A percentile compares a stretch with the other conserved stretches of the same genome.
phyloP scores from a whole-genome alignment of 2,113 vertebrate species.

The Seriola dumerili region DNA sequence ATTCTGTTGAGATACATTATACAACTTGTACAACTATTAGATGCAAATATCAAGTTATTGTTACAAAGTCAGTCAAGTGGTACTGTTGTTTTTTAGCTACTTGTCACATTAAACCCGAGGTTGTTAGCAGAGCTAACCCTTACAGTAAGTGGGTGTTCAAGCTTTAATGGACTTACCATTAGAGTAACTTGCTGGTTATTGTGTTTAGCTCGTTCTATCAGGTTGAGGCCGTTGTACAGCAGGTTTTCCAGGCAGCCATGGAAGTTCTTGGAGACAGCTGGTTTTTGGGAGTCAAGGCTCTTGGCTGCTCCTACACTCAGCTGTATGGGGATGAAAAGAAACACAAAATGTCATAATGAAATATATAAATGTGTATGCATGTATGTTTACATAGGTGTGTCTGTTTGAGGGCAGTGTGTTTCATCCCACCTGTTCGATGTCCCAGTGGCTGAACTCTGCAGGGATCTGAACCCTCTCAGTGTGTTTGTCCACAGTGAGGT shows the following conservation, averaged over 20 bases:
- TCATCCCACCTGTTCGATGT: constrained; percentile 88
- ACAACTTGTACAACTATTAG: too few species aligned
- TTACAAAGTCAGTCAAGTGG: too few species aligned
- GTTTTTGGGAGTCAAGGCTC: constrained; percentile 81
- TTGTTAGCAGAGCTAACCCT: neutral
- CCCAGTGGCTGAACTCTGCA: constrained; percentile 87
- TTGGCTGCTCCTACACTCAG: constrained; percentile 90
- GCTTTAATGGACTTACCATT: constrained; percentile 82
- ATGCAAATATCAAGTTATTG: too few species aligned
- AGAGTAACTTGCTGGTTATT: constrained; percentile 81
- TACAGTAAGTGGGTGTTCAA: neutral
- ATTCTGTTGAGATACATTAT: too few species aligned
- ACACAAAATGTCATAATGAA: neutral
- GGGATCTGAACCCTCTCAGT: constrained; percentile 86
- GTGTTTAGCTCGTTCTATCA: constrained; percentile 87
- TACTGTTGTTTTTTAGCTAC: too few species aligned
- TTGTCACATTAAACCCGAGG: too few species aligned
- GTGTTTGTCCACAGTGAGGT: constrained; percentile 95
- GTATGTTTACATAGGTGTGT: fast-evolving
- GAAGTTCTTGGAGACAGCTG: constrained; percentile 83
- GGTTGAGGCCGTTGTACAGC: constrained; percentile 87
- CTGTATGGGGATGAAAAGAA: constrained; percentile 73
- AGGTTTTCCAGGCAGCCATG: constrained; percentile 96
- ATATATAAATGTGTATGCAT: neutral
- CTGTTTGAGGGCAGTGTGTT: neutral